Base-by-base conservation (phyloP, 2,797 vertebrate genomes). In the Prunella strophiata region DNA sequence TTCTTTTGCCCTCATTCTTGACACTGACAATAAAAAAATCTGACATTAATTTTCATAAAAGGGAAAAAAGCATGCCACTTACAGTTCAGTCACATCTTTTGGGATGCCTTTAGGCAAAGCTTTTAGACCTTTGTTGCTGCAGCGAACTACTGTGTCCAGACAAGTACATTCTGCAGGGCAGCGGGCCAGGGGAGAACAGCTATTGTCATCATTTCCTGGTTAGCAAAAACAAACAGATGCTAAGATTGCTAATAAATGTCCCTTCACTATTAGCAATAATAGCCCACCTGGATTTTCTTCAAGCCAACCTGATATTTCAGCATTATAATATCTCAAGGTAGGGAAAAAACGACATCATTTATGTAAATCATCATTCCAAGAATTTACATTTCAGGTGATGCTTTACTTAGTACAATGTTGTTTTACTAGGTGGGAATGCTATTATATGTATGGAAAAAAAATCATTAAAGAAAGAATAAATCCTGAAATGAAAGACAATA, bases 41-140 rank as follows among this genome's bases (percentile, higher is more conserved):
- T 78, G 71, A 66, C 18, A 71, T 4, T 26, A 18, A 55, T 72
- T 70, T 84, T 88, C 51, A 90, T 40, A 34, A 54, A 96, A 91
- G 51, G 18, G 85, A 62, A 63, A 61, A 76, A 72, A n/a, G 5
- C 10, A 32, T 63, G 40, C 27, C 70, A 98, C 99, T 99, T 98
- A 99, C 99, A 99, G 98, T 89, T 99, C 99, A 16, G 99, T 99
- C 89, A 99, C 99, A 65, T 99, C 99, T 97, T 98, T 99, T 55
- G 99, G 99, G 67, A 99, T 98, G 58, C 99, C 99, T 97, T 98
- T 99, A 22, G 99, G 99, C 88, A 99, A 98, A 55, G 96, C 94
- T 93, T 98, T 99, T 36, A 99, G 98, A 50, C 98, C 99, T 96
- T 99, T 99, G 98, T 99, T 99, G 97, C 99, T 99, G 97, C 99